These are phyloP conservation scores for Diadegma fenestrale DNA, from an alignment of 2,888 invertebrate species.

Conservation along the genomic window DNA sequence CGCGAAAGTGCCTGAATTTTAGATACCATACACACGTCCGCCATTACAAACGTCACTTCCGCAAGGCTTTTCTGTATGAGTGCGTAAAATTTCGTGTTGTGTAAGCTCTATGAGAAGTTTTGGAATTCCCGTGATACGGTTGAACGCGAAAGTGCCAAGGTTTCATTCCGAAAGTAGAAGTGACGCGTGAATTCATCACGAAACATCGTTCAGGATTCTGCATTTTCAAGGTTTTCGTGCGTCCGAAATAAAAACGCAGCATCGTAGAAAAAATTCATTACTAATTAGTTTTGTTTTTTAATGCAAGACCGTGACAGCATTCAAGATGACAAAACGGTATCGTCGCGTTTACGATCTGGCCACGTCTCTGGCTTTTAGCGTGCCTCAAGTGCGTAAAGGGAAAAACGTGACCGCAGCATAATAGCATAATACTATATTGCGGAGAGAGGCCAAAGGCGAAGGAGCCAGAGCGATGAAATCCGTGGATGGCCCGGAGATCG, in stretches of 20 bases:
- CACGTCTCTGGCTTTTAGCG: slow-evolving; percentile 48
- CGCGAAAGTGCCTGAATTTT: slow-evolving; percentile 24
- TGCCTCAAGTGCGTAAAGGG: slow-evolving; percentile 44
- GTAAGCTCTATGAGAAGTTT: slow-evolving; percentile 6
- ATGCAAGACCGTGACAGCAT: not conserved
- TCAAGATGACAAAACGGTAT: slow-evolving; percentile 27
- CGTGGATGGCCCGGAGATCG: slow-evolving; percentile 25
- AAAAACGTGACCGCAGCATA: slow-evolving; percentile 56
- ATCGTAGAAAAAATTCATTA: not conserved
- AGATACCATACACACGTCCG: slow-evolving; percentile 28
- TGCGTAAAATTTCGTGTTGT: slow-evolving; percentile 2
- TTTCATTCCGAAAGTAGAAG: not conserved
- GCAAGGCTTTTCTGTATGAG: slow-evolving; percentile 27
- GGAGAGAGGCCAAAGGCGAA: not conserved
- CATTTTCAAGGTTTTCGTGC: not conserved
- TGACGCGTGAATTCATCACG: not conserved
- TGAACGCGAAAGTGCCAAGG: slow-evolving; percentile 1
- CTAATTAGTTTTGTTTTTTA: not conserved
- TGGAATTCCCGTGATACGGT: not conserved
- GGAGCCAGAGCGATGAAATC: slow-evolving; percentile 28
- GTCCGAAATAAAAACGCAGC: not conserved
- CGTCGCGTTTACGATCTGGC: slow-evolving; percentile 46
- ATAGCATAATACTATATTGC: slow-evolving; percentile 33
- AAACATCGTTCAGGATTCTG: not conserved
- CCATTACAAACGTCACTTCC: slow-evolving; percentile 22